Conservation (phyloP, 2,888 invertebrate species). For the Serrognathus titanus region DNA sequence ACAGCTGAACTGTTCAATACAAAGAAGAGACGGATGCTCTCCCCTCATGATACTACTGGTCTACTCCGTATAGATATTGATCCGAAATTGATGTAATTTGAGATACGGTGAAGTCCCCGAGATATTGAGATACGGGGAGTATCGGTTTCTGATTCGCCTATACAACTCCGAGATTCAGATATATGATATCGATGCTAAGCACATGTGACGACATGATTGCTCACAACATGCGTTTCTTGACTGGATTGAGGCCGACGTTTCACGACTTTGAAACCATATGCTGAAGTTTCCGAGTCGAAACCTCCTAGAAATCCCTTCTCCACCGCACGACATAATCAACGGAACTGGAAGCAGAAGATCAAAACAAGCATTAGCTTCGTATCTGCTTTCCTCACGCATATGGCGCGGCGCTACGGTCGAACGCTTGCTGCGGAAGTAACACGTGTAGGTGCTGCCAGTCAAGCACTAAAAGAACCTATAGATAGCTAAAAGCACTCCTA, state of each 20-base stretch:
- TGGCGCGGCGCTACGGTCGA: slow-evolving; percentile 4
- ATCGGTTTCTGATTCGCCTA: slow-evolving; percentile 22
- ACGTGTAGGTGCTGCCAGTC: slow-evolving; percentile 24
- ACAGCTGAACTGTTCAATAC: slow-evolving; percentile 22
- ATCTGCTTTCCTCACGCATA: slow-evolving; percentile 7
- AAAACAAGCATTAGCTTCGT: slow-evolving; percentile 10
- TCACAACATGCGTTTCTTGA: background rate
- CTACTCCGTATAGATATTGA: slow-evolving; percentile 36
- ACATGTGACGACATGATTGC: slow-evolving; percentile 3
- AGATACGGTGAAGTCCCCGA: slow-evolving; percentile 39
- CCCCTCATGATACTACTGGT: background rate
- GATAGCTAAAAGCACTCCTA: slow-evolving; percentile 18
- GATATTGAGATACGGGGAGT: slow-evolving; percentile 32
- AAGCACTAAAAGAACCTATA: slow-evolving; percentile 24
- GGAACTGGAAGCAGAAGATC: slow-evolving; percentile 12
- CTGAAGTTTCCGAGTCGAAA: too few relatives aligned
- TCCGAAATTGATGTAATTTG: slow-evolving; percentile 48
- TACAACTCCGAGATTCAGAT: slow-evolving; percentile 32
- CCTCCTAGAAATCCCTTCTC: background rate
- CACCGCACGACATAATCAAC: slow-evolving; percentile 5
- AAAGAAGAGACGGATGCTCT: background rate
- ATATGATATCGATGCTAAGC: slow-evolving; percentile 27
- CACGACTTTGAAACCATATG: too few relatives aligned
- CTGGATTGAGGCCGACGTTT: too few relatives aligned
- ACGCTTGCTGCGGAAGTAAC: slow-evolving; percentile 22